phyloP scores from a whole-genome alignment of 2,797 vertebrate species.

The Odontamblyopus rebecca region DNA sequence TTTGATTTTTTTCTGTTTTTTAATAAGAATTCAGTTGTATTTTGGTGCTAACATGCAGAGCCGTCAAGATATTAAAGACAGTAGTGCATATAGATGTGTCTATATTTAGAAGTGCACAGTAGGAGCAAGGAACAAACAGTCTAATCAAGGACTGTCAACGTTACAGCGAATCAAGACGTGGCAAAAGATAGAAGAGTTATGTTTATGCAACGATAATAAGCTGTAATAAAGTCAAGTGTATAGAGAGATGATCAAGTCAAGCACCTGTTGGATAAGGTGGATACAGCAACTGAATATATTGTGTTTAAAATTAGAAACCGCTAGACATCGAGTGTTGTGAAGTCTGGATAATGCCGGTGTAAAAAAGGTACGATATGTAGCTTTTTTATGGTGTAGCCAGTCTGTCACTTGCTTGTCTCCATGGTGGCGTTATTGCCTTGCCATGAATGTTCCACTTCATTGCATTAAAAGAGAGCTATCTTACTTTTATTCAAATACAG shows the following conservation, averaged over 20 bases:
- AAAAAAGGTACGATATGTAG: too few species aligned
- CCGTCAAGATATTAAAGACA: background rate
- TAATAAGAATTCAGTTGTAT: background rate
- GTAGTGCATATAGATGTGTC: slow-evolving; percentile 6
- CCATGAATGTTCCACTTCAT: too few species aligned
- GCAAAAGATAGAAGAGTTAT: slow-evolving; percentile 1
- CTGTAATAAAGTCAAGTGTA: background rate
- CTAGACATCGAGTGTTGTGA: too few species aligned
- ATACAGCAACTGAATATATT: background rate
- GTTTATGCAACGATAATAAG: background rate
- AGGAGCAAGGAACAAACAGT: slow-evolving; percentile 1
- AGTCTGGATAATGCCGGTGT: too few species aligned
- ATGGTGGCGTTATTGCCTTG: too few species aligned
- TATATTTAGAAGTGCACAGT: slow-evolving; percentile 14
- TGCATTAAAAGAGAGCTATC: too few species aligned
- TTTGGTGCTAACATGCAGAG: background rate
- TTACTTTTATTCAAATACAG: too few species aligned
- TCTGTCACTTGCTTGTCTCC: too few species aligned
- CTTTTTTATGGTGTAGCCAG: too few species aligned
- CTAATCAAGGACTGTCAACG: slow-evolving; percentile 9
- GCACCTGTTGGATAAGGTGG: background rate
- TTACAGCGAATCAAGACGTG: background rate
- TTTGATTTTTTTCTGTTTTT: background rate
- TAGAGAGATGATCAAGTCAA: background rate
- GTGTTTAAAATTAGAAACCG: background rate